A percentile compares a stretch with the other conserved stretches of the same genome.
Conservation (phyloP, 37 sponge, comb jelly and placozoan genomes). For the Diacarnus erythraeanus region DNA sequence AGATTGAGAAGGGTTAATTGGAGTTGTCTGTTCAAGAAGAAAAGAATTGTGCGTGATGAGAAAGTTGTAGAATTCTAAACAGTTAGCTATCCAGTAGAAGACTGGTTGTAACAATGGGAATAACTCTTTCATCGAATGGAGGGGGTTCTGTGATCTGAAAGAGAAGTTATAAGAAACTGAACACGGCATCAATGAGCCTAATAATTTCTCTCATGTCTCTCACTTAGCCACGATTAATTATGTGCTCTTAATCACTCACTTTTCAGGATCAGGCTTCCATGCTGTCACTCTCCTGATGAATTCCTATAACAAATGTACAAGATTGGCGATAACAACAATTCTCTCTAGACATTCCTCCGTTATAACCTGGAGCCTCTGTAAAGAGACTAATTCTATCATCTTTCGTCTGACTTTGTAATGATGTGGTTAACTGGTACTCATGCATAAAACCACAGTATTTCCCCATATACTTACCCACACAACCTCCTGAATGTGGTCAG, state of each 20-base stretch:
- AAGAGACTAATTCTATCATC: too few relatives aligned
- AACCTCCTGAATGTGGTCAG: slow-evolving; percentile 42
- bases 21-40: too few relatives aligned
- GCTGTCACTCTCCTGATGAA: slow-evolving; percentile 30
- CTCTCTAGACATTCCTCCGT: too few relatives aligned
- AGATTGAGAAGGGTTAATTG: not conserved
- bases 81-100: slow-evolving; percentile 66
- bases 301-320: not conserved
- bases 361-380: too few relatives aligned
- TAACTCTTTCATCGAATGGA: slow-evolving; percentile 12
- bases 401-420: too few relatives aligned
- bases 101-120: slow-evolving; percentile 41
- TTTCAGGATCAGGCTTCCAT: slow-evolving; percentile 48
- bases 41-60: slow-evolving; percentile 11
- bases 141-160: slow-evolving; percentile 21
- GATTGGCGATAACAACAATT: too few relatives aligned
- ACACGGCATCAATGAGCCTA: not conserved
- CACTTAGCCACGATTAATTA: too few relatives aligned
- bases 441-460: too few relatives aligned
- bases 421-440: too few relatives aligned
- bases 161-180: not conserved
- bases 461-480: slow-evolving; percentile 61
- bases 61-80: slow-evolving; percentile 56
- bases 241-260: slow-evolving; percentile 54
- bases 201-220: not conserved